A percentile compares a stretch with the other conserved stretches of the same genome.
phyloP scores from a whole-genome alignment of 2,888 invertebrate species.

The Listrodromus nycthemerus region DNA sequence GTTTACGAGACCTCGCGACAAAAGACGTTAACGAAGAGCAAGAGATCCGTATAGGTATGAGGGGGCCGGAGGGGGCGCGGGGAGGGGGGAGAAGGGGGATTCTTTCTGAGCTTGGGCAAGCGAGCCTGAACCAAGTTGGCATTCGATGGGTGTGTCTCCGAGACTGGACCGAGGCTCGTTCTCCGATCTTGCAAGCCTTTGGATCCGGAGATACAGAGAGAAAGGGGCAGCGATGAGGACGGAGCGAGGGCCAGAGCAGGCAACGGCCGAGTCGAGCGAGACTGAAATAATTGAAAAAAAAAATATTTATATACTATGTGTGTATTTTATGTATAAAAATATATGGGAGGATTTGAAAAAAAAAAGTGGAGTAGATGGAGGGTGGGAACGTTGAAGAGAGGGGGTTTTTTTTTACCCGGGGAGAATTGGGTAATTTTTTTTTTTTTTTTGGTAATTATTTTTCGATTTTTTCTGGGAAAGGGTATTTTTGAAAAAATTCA shows the following conservation, averaged over 20 bases:
- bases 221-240: slow-evolving; percentile 7
- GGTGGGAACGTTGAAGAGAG: slow-evolving; percentile 40
- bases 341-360: slow-evolving; percentile 13
- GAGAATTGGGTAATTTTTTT: no score
- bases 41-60: slow-evolving; percentile 55
- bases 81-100: slow-evolving; percentile 43
- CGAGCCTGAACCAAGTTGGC: slow-evolving; percentile 62
- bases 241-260: slow-evolving; percentile 49
- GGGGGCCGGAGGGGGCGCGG: background rate
- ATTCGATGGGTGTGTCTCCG: slow-evolving; percentile 71
- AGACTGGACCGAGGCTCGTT: slow-evolving; percentile 61
- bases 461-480: no score
- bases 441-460: no score
- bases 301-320: background rate
- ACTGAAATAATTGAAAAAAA: slow-evolving; percentile 47
- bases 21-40: slow-evolving; percentile 71
- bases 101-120: slow-evolving; percentile 41
- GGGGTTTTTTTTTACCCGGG: no score
- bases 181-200: slow-evolving; percentile 56
- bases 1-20: slow-evolving; percentile 70
- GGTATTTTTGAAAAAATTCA: no score
- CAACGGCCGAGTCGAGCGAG: slow-evolving; percentile 53
- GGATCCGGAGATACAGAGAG: slow-evolving; percentile 6
- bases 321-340: background rate
- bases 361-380: slow-evolving; percentile 21